A percentile compares a stretch with the other conserved stretches of the same genome.
Evolutionary conservation across 1,140 invertebrate genomes (phyloP).

Genomic region (Ceratina australensis): DNA sequence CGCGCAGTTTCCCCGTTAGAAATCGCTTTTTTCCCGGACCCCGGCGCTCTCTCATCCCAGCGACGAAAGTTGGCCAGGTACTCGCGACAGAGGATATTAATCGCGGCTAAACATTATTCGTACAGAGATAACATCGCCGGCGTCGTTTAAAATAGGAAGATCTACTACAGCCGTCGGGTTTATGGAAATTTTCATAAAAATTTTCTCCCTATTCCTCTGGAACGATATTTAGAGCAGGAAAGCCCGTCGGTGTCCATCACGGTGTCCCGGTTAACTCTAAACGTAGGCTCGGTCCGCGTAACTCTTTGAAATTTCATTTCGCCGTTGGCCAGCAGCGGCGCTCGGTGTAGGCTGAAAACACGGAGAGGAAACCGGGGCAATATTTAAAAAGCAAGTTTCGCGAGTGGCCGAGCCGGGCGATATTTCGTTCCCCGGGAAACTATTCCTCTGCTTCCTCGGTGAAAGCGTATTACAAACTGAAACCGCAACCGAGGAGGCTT

Average conservation of each 20-base stretch:
- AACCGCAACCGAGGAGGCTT: neutral
- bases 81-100: slow-evolving; percentile 51
- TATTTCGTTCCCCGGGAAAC: neutral
- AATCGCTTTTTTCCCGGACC: slow-evolving; percentile 50
- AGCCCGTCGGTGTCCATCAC: neutral
- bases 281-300: neutral
- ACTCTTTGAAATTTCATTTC: slow-evolving; percentile 1
- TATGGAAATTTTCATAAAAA: slow-evolving; percentile 19
- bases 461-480: neutral
- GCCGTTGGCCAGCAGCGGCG: too few relatives aligned
- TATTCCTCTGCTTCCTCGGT: neutral
- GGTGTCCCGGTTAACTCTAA: neutral
- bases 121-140: slow-evolving; percentile 12
- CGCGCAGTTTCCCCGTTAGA: slow-evolving; percentile 61
- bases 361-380: neutral
- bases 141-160: slow-evolving; percentile 38
- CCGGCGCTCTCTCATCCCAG: neutral
- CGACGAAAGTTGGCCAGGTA: slow-evolving; percentile 12
- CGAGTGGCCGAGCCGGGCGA: slow-evolving; percentile 5
- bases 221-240: slow-evolving; percentile 1
- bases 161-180: neutral
- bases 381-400: slow-evolving; percentile 9
- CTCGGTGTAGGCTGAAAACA: neutral
- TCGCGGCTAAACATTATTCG: slow-evolving; percentile 33
- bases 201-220: neutral